These are phyloP conservation scores for Heliconius cydno DNA, from an alignment of 2,888 invertebrate genomes.

Conservation along the genomic window DNA sequence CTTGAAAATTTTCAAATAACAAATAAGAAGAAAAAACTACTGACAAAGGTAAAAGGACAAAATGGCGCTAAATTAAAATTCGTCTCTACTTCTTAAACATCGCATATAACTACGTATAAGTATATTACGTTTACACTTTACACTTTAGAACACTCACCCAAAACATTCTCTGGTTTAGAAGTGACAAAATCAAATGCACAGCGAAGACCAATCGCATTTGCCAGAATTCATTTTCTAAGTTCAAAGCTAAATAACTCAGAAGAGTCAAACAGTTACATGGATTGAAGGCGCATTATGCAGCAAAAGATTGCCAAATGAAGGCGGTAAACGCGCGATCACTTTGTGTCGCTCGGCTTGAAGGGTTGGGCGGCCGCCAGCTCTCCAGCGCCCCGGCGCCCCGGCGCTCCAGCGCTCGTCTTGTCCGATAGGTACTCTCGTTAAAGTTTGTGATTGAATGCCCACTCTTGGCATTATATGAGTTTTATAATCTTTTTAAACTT, in stretches of 20 bases:
- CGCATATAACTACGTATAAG: no score
- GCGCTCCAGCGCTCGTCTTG: constrained; percentile 21
- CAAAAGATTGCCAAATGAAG: constrained; percentile 74
- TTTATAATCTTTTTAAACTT: constrained; percentile 19
- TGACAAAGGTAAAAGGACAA: background rate
- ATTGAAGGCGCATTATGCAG: constrained; percentile 66
- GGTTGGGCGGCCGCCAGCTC: constrained; percentile 65
- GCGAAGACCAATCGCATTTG: constrained; percentile 2
- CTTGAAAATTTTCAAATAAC: no score
- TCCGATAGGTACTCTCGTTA: constrained; percentile 35
- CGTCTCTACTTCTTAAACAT: background rate
- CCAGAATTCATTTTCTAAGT: constrained; percentile 28
- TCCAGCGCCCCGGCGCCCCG: constrained; percentile 16
- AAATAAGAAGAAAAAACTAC: background rate
- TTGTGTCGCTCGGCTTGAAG: constrained; percentile 56
- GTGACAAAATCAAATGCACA: constrained; percentile 15
- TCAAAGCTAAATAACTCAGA: constrained; percentile 33
- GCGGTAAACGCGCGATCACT: constrained; percentile 68
- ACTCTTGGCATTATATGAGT: constrained; percentile 6
- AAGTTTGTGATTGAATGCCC: constrained; percentile 38
- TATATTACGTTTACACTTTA: background rate
- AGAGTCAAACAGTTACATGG: constrained; percentile 58
- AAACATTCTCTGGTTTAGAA: background rate
- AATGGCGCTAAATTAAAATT: background rate
- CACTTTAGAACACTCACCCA: background rate